These are phyloP conservation scores for Siniperca scherzeri DNA, from an alignment of 2,797 vertebrate species.

Conservation along the genomic window DNA sequence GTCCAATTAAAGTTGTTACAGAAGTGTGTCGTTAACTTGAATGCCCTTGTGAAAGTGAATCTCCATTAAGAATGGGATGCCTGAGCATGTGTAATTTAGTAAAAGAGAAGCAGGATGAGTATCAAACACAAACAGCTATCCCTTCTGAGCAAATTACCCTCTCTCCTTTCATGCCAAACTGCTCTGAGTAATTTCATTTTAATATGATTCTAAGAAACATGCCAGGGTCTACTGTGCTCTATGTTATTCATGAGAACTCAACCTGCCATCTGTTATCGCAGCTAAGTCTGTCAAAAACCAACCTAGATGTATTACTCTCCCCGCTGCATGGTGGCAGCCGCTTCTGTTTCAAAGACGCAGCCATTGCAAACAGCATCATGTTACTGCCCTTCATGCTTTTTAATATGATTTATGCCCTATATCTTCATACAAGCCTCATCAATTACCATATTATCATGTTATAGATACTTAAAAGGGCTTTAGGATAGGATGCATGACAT, in stretches of 20 bases:
- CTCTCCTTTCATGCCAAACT: conserved; percentile 39
- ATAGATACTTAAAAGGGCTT: conserved; percentile 5
- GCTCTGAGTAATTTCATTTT: conserved; percentile 58
- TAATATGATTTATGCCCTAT: neutral
- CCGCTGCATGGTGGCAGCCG: neutral
- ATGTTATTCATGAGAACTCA: conserved; percentile 55
- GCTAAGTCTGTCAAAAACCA: conserved; percentile 46
- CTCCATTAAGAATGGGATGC: conserved; percentile 22
- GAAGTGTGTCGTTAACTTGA: conserved; percentile 26
- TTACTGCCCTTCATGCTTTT: conserved; percentile 1
- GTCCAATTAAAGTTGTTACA: conserved; percentile 29
- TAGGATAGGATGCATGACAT: neutral
- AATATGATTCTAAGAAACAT: conserved; percentile 50
- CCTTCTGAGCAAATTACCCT: conserved; percentile 34
- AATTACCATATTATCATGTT: neutral
- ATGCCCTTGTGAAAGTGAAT: conserved; percentile 24
- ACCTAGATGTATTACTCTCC: conserved; percentile 32
- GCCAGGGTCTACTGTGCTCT: conserved; percentile 36
- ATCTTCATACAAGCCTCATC: neutral
- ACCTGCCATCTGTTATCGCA: conserved; percentile 54
- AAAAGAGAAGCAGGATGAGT: conserved; percentile 27
- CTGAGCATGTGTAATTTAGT: conserved; percentile 42
- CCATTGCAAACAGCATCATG: neutral
- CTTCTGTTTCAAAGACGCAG: conserved; percentile 4
- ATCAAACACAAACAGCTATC: conserved; percentile 35